Percentiles rank a stretch among this genome's conserved stretches.
These are phyloP conservation scores for Cepaea nemoralis DNA, from an alignment of 1,140 invertebrate genomes.

Conservation along the genomic window DNA sequence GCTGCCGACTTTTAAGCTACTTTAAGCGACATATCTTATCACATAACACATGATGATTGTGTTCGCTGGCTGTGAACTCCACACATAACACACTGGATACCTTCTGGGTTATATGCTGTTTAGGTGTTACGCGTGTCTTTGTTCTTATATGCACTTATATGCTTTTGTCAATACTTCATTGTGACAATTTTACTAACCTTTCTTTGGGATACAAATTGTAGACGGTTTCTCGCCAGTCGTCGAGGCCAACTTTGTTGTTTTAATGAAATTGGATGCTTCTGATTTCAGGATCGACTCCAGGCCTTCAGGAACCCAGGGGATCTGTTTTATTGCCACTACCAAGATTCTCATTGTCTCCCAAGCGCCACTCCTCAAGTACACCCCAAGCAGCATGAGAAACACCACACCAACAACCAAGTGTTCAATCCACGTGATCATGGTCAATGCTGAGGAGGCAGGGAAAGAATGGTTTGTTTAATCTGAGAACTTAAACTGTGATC, in stretches of 20 bases:
- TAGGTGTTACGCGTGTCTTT: neutral
- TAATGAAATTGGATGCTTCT: conserved; percentile 60
- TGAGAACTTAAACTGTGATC: no score
- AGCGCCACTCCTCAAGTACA: conserved; percentile 54
- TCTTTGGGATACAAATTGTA: conserved; percentile 23
- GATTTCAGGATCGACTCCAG: conserved; percentile 52
- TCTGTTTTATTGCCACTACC: conserved; percentile 55
- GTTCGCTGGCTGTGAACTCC: neutral
- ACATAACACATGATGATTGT: neutral
- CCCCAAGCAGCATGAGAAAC: conserved; percentile 52
- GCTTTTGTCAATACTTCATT: neutral
- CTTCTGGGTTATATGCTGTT: neutral
- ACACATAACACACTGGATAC: neutral
- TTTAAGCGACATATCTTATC: no score
- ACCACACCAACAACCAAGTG: conserved; percentile 58
- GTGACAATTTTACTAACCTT: conserved; percentile 32
- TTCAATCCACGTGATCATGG: no score
- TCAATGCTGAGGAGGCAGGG: no score
- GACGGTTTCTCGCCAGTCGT: conserved; percentile 36
- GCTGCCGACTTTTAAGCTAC: no score
- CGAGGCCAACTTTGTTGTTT: conserved; percentile 47
- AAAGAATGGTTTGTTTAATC: no score
- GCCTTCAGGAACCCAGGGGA: conserved; percentile 52
- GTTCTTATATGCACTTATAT: neutral
- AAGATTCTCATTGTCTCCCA: conserved; percentile 55